Conservation (phyloP, 1,140 invertebrate species). For the Drosophila watanabei region DNA sequence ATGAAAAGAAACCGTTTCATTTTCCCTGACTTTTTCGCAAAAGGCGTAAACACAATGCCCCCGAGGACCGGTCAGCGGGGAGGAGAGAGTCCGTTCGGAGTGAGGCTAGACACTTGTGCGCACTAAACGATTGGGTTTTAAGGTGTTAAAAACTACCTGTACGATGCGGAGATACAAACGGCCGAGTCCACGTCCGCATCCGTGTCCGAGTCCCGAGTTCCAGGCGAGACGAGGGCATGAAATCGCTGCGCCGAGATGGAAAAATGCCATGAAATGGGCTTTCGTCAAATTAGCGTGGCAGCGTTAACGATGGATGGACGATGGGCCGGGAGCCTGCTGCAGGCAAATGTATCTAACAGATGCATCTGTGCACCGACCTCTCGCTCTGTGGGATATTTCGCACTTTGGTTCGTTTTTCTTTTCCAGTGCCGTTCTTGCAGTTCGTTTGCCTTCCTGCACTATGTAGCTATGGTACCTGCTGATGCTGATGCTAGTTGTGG, state of each 20-base stretch:
- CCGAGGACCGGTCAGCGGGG: slow-evolving; percentile 27
- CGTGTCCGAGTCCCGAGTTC: slow-evolving; percentile 34
- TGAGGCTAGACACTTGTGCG: slow-evolving; percentile 43
- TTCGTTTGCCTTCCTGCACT: slow-evolving; percentile 30
- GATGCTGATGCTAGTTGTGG: background rate
- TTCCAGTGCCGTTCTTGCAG: slow-evolving; percentile 26
- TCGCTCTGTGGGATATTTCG: slow-evolving; percentile 80
- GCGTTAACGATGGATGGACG: slow-evolving; percentile 70
- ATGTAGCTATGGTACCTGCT: slow-evolving; percentile 26
- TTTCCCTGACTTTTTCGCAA: slow-evolving; percentile 70
- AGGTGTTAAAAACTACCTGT: slow-evolving; percentile 81
- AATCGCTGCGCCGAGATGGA: slow-evolving; percentile 62
- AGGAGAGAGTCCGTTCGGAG: slow-evolving; percentile 1
- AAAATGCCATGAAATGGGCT: slow-evolving; percentile 81
- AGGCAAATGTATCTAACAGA: slow-evolving; percentile 37
- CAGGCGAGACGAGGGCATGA: slow-evolving; percentile 56
- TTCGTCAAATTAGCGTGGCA: slow-evolving; percentile 82
- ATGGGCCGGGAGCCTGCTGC: slow-evolving; percentile 6
- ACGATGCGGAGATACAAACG: slow-evolving; percentile 39
- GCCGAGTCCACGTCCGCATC: slow-evolving; percentile 15
- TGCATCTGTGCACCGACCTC: slow-evolving; percentile 26
- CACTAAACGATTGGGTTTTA: slow-evolving; percentile 55
- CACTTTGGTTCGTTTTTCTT: slow-evolving; percentile 61
- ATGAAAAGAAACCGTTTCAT: slow-evolving; percentile 48
- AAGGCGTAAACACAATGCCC: slow-evolving; percentile 71